Evolutionary conservation across 2,888 invertebrate genomes (phyloP), one percentile per base, ranked within the genome.

Genomic region (Cylindroiulus punctatus): DNA sequence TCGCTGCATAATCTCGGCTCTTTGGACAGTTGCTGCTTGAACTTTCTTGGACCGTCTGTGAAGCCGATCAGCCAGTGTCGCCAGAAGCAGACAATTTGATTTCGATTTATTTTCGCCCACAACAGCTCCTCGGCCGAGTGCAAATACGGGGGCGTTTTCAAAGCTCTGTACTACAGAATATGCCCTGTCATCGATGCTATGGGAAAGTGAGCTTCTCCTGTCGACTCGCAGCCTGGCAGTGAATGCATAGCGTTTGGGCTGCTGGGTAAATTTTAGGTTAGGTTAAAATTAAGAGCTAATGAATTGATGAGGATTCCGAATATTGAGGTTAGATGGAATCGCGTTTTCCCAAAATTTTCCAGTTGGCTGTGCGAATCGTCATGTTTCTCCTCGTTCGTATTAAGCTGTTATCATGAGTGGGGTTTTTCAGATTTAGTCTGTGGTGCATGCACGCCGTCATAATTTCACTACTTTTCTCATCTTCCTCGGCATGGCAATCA

Each of bases 401-500:
- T 26, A 65, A 65, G 65, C 65, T 65, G 10, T 26, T 65, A 26
- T 65, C 26, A 65, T 65, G 26, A 26, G 22, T 22, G 65, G 65
- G 65, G n/a, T 65, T 65, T 65, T 65, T 65, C 65, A 65, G 65
- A 65, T 65, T 65, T 65, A 65, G 65, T 65, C 65, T 65, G 26
- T 65, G 65, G 65, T 65, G 65, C 65, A 65, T 65, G 26, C 26
- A 65, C 65, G 65, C 65, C 65, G 26, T 26, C 65, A 65, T 65
- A 65, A 65, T 65, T 65, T 65, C 65, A 65, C 65, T 65, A 65
- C 65, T 65, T 65, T 26, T 8, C 65, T n/a, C 65, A 65, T 65
- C 65, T 65, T 65, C 26, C 65, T 65, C 8, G 26, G 65, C 65
- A 65, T 65, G 22, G 65, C 65, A 65, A 65, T 65, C 65, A 65